phyloP scores from a whole-genome alignment of 1,140 invertebrate species.

The Psilanteris sp. region DNA sequence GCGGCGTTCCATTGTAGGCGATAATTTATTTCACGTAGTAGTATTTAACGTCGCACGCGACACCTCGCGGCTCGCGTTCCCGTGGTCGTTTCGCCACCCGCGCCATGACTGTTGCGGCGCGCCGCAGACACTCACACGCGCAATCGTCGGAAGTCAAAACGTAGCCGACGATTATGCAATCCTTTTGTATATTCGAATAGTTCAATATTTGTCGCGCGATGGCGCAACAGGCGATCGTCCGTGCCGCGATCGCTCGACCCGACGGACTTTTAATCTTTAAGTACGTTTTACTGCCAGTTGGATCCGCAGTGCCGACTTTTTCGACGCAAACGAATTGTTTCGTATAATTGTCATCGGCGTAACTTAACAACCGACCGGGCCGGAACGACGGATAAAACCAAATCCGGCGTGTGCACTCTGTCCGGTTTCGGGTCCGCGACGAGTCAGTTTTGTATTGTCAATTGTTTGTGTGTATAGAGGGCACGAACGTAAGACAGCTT shows the following conservation, averaged over 20 bases:
- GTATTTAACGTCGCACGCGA: too few species aligned
- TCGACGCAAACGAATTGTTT: conserved; percentile 1
- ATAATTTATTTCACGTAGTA: too few species aligned
- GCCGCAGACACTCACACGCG: neutral
- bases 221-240: conserved; percentile 21
- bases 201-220: conserved; percentile 14
- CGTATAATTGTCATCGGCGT: conserved; percentile 32
- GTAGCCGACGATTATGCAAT: conserved; percentile 9
- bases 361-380: too few species aligned
- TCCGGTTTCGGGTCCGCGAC: conserved; percentile 4
- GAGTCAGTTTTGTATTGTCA: conserved; percentile 39
- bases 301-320: conserved; percentile 25
- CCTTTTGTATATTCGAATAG: conserved; percentile 28
- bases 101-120: too few species aligned
- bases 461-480: conserved; percentile 51
- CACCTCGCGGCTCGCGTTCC: too few species aligned
- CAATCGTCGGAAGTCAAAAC: conserved; percentile 53
- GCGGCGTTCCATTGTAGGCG: too few species aligned
- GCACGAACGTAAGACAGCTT: conserved; percentile 23
- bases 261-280: conserved; percentile 46
- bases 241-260: conserved; percentile 10
- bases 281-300: conserved; percentile 53
- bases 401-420: conserved; percentile 34
- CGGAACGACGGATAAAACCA: conserved; percentile 26
- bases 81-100: too few species aligned